phyloP scores from a whole-genome alignment of 2,797 vertebrate genomes.

The Sebastes ruberrimus region DNA sequence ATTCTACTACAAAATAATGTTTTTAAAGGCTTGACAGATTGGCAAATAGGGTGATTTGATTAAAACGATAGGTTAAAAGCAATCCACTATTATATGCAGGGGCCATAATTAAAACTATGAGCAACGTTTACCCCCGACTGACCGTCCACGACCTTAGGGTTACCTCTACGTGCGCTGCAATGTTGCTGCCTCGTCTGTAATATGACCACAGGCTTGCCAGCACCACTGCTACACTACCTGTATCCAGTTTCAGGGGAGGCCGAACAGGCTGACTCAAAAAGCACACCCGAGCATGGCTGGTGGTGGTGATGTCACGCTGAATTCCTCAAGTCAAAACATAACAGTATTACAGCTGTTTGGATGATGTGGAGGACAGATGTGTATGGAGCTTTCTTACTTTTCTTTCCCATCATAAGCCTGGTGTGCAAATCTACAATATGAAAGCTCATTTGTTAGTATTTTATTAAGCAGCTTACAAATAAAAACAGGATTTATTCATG shows the following conservation, averaged over 20 bases:
- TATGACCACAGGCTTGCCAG: conserved; percentile 69
- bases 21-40: not conserved
- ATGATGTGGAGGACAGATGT: not conserved
- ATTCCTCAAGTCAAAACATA: conserved; percentile 55
- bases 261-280: conserved; percentile 51
- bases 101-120: not conserved
- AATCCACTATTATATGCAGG: not conserved
- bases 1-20: not conserved
- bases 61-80: not conserved
- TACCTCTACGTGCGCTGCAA: conserved; percentile 57
- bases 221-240: conserved; percentile 58
- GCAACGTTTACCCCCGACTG: conserved; percentile 16
- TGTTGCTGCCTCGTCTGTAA: conserved; percentile 71
- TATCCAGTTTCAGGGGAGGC: conserved; percentile 78
- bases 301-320: conserved; percentile 62
- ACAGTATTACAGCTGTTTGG: not conserved
- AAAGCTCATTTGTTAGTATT: not conserved
- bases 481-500: not conserved
- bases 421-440: not conserved
- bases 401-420: not conserved
- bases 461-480: not conserved
- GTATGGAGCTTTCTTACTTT: not conserved
- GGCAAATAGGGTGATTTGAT: not conserved
- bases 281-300: conserved; percentile 16
- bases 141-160: conserved; percentile 61